phyloP scores from a whole-genome alignment of 2,888 invertebrate genomes.

The Scaptomyza flava region DNA sequence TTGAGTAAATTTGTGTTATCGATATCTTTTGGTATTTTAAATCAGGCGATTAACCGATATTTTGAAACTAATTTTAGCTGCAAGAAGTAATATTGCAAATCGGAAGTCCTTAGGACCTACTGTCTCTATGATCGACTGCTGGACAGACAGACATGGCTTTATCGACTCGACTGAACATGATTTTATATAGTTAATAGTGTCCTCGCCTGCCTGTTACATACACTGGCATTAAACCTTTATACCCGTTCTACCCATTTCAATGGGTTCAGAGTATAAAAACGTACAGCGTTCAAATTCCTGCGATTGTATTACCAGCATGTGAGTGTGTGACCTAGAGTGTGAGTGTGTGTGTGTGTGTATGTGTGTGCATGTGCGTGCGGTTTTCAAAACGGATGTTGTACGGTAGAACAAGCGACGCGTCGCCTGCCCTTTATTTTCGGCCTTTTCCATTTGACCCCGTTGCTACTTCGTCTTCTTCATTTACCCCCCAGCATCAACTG shows the following conservation, averaged over 20 bases:
- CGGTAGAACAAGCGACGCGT: constrained; percentile 36
- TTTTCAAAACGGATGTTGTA: constrained; percentile 74
- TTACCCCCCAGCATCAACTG: constrained; percentile 16
- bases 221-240: not conserved
- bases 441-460: constrained; percentile 79
- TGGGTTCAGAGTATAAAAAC: constrained; percentile 13
- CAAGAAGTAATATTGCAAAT: too few relatives aligned
- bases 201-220: not conserved
- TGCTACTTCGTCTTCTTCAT: constrained; percentile 58
- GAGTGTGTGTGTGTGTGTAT: constrained; percentile 4
- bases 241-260: not conserved
- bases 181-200: not conserved
- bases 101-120: too few relatives aligned
- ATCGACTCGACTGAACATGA: not conserved
- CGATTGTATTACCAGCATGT: constrained; percentile 52
- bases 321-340: constrained; percentile 7
- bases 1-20: not conserved
- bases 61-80: too few relatives aligned
- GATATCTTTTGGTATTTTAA: too few relatives aligned
- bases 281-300: constrained; percentile 54
- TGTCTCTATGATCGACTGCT: too few relatives aligned
- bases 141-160: too few relatives aligned
- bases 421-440: constrained; percentile 45
- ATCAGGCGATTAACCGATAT: too few relatives aligned
- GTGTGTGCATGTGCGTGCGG: constrained; percentile 62